These are phyloP conservation scores for Martes flavigula DNA, from an alignment of 2,797 vertebrate genomes.

Conservation along the genomic window DNA sequence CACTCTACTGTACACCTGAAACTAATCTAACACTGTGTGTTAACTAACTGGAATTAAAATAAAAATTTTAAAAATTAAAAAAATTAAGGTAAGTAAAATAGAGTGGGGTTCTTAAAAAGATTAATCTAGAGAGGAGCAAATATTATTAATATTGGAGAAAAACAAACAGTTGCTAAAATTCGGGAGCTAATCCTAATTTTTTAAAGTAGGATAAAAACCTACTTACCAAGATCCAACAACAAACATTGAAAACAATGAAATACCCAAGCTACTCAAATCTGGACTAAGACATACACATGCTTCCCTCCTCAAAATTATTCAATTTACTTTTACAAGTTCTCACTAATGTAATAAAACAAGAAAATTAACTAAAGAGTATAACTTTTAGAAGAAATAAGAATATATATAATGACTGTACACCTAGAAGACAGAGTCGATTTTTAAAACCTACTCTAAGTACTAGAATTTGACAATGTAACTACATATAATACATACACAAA, in stretches of 20 bases:
- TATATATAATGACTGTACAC: neutral
- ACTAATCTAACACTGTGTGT: neutral
- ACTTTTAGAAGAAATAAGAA: neutral
- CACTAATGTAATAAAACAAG: neutral
- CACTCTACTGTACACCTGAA: neutral
- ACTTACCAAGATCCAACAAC: neutral
- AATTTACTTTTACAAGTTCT: neutral
- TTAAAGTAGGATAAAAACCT: neutral
- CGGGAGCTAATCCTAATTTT: neutral
- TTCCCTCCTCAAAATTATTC: neutral
- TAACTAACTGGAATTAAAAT: neutral
- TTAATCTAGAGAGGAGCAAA: neutral
- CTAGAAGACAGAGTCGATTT: neutral
- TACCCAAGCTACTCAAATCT: neutral
- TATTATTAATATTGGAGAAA: neutral
- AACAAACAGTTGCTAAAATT: neutral
- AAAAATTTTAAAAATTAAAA: neutral
- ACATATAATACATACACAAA: neutral
- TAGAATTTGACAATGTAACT: neutral
- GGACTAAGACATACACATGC: neutral
- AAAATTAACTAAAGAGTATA: neutral
- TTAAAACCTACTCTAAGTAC: neutral
- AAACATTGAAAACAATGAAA: neutral
- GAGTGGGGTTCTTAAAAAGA: neutral
- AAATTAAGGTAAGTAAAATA: neutral